Base-by-base conservation (phyloP, 1,140 invertebrate genomes). In the Colletes latitarsis region DNA sequence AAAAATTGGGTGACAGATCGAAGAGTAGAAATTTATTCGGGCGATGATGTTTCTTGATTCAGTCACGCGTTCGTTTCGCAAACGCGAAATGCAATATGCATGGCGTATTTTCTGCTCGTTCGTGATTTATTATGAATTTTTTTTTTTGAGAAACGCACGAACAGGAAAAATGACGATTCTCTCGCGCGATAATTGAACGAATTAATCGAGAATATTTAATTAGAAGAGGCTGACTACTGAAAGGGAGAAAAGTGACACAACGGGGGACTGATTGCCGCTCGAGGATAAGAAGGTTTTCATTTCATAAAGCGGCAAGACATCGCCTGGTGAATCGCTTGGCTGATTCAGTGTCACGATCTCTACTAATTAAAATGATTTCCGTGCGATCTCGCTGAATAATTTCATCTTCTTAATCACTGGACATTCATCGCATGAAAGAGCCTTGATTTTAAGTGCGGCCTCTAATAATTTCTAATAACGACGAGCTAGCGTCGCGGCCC, bases 391-490 rank as follows among this genome's bases (percentile, higher is more conserved):
- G 79, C 82, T 77, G 86, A 86, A 89, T 90, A 90, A 93, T 92
- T 90, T 92, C 82, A 88, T 90, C 89, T 88, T 90, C 91, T 92
- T 92, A 92, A 93, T 93, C 90, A 93, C 91, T 90, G 87, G 88
- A 91, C 86, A 93, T 93, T 93, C 92, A 93, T 91, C 89, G 88
- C 84, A 90, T 93, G 92, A 93, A 93, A 93, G 92, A 92, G 90
- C 91, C 90, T 90, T 93, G 92, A 93, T 93, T 93, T 92, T 92
- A 92, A 92, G 90, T 91, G 90, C 84, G 84, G 88, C 85, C 90
- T 92, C 88, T 92, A 92, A 92, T 92, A 92, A 92, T 92, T 92
- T 92, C 89, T 92, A 91, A 92, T 92, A 92, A 91, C 88, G 88
- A 89, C 82, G 87, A 84, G 88, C 82, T 88, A 52, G 21, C 86